These are phyloP conservation scores for Hofmannophila pseudospretella DNA, from an alignment of 2,888 invertebrate species.

Conservation along the genomic window DNA sequence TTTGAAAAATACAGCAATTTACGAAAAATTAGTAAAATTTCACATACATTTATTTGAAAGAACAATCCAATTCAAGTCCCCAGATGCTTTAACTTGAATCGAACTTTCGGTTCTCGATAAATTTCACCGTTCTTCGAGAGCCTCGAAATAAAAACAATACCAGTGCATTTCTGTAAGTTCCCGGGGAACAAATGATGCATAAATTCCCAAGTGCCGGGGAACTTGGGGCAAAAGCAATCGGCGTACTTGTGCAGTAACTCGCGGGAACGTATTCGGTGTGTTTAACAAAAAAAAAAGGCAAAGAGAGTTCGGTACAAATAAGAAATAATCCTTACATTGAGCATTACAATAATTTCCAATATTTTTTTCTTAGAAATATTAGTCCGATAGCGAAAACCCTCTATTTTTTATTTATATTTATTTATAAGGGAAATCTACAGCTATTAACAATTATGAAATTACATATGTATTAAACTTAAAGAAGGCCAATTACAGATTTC, in stretches of 20 bases:
- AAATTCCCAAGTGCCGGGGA: constrained; percentile 9
- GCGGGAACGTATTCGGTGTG: constrained; percentile 5
- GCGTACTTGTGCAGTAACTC: constrained; percentile 9
- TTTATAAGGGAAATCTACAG: too few species aligned
- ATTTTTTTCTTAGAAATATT: too few species aligned
- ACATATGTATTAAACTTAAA: too few species aligned
- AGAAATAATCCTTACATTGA: too few species aligned
- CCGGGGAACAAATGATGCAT: constrained; percentile 9
- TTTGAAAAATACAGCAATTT: too few species aligned
- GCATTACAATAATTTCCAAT: too few species aligned
- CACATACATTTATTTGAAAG: too few species aligned
- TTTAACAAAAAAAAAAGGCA: constrained; percentile 3
- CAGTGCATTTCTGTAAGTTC: constrained; percentile 10
- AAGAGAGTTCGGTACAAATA: not conserved
- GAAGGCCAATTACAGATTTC: too few species aligned
- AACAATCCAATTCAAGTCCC: not conserved
- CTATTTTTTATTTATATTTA: too few species aligned
- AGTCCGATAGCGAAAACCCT: too few species aligned
- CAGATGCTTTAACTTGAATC: not conserved
- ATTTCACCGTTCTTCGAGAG: not conserved
- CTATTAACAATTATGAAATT: too few species aligned
- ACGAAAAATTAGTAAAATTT: too few species aligned
- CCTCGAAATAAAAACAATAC: constrained; percentile 10
- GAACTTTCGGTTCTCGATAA: constrained; percentile 1
- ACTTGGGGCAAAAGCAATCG: constrained; percentile 8